Evolutionary conservation across 2,888 invertebrate genomes (phyloP), one percentile per base, ranked within the genome.

Genomic region (Schizaphis graminum): DNA sequence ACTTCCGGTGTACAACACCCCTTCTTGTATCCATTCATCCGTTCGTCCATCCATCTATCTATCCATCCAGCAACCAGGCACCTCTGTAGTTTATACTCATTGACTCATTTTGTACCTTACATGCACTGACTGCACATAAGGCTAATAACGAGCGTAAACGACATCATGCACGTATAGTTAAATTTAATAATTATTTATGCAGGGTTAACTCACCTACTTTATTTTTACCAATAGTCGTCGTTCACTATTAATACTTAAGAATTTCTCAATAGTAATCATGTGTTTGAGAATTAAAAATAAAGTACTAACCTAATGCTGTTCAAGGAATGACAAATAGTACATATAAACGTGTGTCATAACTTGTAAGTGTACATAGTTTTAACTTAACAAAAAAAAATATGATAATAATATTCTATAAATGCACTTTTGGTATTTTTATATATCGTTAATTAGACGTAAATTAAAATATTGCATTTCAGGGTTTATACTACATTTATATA

Each of bases 1-100:
- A 87, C 91, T 94, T 94, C 94, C 94, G 90, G 94, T 86, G 53
- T 53, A 49, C 67, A 26, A 35, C 85, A 53, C 41, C 44, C 57
- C 28, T 53, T 61, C 86, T 44, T 47, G 26, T 67, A 53, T 24
- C 44, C 85, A 35, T 92, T 49, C 44, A 47, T 86, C 92, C 47
- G n/a, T 61, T 26, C 41, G 28, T 61, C 49, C n/a, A 47, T 44
- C 44, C n/a, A 21, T 44, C 28, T 35, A 49, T 53, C 56, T 56
- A 41, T 57, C 44, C 26, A 41, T 89, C 89, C 41, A 67, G n/a
- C n/a, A 67, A 67, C 67, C 67, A 67, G n/a, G n/a, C 67, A 35
- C 16, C n/a, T 67, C 67, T 67, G n/a, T 67, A 16, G 21, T 67
- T 35, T 77, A 35, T 77, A 35, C 35, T 56, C 53, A n/a, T 84